Conservation (phyloP, 1,140 invertebrate species). For the Scaptomyza hsui region DNA sequence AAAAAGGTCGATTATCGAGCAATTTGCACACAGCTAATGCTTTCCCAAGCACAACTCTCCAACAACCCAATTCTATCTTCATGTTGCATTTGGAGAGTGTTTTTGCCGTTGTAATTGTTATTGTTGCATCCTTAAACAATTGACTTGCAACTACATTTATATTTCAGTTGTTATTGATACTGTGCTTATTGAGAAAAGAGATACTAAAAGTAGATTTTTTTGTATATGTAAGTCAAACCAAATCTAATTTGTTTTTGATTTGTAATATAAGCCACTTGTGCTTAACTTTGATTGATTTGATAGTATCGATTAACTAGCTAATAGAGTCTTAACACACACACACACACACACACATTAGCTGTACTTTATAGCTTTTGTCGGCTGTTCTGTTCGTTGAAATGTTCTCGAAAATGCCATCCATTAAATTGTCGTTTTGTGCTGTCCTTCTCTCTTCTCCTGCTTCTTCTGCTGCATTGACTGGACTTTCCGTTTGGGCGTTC, state of each 20-base stretch:
- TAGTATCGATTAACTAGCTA: not conserved
- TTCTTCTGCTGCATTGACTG: constrained; percentile 36
- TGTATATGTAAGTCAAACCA: not conserved
- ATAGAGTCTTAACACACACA: not conserved
- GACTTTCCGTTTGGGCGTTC: not conserved
- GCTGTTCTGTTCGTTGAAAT: constrained; percentile 39
- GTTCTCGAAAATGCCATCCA: constrained; percentile 43
- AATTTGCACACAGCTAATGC: constrained; percentile 39
- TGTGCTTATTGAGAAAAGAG: too few relatives aligned
- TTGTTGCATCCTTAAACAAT: constrained; percentile 5
- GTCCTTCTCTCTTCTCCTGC: not conserved
- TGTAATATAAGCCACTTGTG: not conserved
- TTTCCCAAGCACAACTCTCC: constrained; percentile 6
- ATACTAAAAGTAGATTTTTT: too few relatives aligned
- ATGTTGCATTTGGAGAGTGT: not conserved
- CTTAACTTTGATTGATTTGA: not conserved
- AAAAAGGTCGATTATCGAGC: constrained; percentile 41
- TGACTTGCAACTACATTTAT: not conserved
- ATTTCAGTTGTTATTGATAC: too few relatives aligned
- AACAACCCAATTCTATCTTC: not conserved
- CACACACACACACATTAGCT: not conserved
- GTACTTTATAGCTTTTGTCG: constrained; percentile 39
- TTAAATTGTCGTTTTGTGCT: constrained; percentile 56
- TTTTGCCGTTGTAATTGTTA: constrained; percentile 2
- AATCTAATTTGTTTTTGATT: not conserved